Evolutionary conservation across 1,140 invertebrate genomes (phyloP).

Genomic region (Tetramorium parvispinum): DNA sequence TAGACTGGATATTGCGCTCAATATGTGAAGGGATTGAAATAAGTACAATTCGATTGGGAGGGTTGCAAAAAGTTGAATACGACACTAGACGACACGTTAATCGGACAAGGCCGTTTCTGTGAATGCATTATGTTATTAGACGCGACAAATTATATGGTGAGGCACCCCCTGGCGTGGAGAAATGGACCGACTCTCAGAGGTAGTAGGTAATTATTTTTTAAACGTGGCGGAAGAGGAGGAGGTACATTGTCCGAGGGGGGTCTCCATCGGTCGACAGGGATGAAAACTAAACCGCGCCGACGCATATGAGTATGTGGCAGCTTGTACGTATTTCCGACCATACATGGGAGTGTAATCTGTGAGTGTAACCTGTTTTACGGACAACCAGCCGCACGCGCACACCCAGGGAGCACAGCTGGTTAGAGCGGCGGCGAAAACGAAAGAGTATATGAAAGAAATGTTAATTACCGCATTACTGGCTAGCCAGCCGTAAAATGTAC

Average conservation of each 20-base stretch:
- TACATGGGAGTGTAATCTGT: too few relatives aligned
- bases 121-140: not conserved
- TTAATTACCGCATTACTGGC: constrained; percentile 78
- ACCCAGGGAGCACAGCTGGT: constrained; percentile 67
- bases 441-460: constrained; percentile 78
- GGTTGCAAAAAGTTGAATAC: not conserved
- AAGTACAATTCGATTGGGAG: not conserved
- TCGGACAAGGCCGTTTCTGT: not conserved
- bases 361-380: constrained; percentile 35
- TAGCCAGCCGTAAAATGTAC: constrained; percentile 73
- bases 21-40: not conserved
- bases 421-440: constrained; percentile 71
- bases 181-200: not conserved
- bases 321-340: not conserved
- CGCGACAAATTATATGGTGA: not conserved
- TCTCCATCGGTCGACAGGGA: constrained; percentile 3
- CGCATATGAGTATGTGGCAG: not conserved
- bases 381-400: constrained; percentile 10
- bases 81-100: not conserved
- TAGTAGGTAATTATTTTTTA: constrained; percentile 50
- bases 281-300: constrained; percentile 14
- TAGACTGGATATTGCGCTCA: not conserved
- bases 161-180: not conserved
- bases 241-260: constrained; percentile 18
- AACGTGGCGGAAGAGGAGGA: not conserved